Percentiles rank a stretch among this genome's conserved stretches.
Evolutionary conservation across 1,140 invertebrate genomes (phyloP).

Genomic region (Neelides sp.): DNA sequence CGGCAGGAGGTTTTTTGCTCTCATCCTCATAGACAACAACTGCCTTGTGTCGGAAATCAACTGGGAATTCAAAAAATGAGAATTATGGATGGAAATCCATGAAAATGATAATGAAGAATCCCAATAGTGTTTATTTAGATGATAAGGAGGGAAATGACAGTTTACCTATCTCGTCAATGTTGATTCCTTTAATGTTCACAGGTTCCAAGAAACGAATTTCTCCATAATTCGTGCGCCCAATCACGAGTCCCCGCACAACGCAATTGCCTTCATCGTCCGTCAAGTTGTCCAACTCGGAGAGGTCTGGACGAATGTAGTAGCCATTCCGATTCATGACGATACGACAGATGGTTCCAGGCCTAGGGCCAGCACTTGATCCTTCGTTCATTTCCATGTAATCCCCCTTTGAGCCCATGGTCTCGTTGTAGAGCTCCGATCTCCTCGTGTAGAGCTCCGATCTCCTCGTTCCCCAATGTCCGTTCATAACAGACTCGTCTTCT

Average conservation of each 20-base stretch:
- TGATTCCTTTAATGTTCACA: constrained; percentile 75
- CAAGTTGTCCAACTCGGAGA: constrained; percentile 57
- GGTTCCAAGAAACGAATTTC: constrained; percentile 77
- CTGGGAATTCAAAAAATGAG: constrained; percentile 33
- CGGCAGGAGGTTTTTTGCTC: constrained; percentile 55
- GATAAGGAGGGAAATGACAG: not conserved
- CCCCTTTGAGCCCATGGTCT: not conserved
- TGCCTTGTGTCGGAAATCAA: constrained; percentile 50
- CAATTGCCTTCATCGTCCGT: constrained; percentile 58
- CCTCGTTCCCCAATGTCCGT: not conserved
- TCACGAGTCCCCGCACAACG: constrained; percentile 75
- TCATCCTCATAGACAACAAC: constrained; percentile 53
- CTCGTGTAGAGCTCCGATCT: not conserved
- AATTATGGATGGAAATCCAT: not conserved
- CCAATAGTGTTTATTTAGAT: not conserved
- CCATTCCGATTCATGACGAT: constrained; percentile 43
- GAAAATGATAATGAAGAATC: not conserved
- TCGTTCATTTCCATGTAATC: not conserved
- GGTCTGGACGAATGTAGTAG: constrained; percentile 72
- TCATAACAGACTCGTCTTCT: not conserved
- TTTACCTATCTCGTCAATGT: constrained; percentile 72
- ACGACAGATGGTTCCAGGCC: constrained; percentile 2
- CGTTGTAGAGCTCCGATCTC: not conserved
- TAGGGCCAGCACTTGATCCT: not conserved
- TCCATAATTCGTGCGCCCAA: constrained; percentile 82